These are phyloP conservation scores for Drosophila murphyi DNA, from an alignment of 1,140 invertebrate genomes.

Conservation along the genomic window DNA sequence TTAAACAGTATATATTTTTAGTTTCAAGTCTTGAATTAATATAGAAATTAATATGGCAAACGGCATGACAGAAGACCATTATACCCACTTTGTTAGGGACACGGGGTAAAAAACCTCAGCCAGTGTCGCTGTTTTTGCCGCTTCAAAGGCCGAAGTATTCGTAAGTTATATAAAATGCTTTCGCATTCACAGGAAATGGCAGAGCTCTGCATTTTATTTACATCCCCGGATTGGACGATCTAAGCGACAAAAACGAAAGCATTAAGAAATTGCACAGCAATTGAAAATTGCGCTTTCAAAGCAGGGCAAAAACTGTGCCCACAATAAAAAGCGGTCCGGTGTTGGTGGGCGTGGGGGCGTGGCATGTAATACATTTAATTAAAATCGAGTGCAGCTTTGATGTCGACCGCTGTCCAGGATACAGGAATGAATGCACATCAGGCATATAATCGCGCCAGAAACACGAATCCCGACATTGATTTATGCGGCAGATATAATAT, in stretches of 20 bases:
- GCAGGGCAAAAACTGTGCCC: background rate
- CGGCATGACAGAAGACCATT: background rate
- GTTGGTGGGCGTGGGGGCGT: background rate
- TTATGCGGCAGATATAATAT: slow-evolving; percentile 37
- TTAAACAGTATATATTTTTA: background rate
- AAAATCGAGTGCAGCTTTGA: slow-evolving; percentile 72
- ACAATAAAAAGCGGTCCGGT: too few species aligned
- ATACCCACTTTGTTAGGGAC: background rate
- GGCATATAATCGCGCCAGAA: slow-evolving; percentile 23
- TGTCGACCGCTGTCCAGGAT: slow-evolving; percentile 41
- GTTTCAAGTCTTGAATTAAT: background rate
- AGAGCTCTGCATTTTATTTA: slow-evolving; percentile 78
- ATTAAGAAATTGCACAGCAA: slow-evolving; percentile 81
- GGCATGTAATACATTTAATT: slow-evolving; percentile 69
- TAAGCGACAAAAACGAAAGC: slow-evolving; percentile 48
- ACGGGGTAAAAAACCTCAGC: background rate
- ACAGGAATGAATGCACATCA: slow-evolving; percentile 43
- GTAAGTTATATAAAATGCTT: slow-evolving; percentile 78
- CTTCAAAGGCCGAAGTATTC: slow-evolving; percentile 68
- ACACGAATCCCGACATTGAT: slow-evolving; percentile 40
- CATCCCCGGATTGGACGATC: slow-evolving; percentile 47
- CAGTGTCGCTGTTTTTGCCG: slow-evolving; percentile 37
- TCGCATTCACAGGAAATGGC: slow-evolving; percentile 74
- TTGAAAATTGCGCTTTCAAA: slow-evolving; percentile 70
- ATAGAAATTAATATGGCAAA: background rate